These are phyloP conservation scores for Buathra laborator DNA, from an alignment of 2,888 invertebrate species.

Conservation along the genomic window DNA sequence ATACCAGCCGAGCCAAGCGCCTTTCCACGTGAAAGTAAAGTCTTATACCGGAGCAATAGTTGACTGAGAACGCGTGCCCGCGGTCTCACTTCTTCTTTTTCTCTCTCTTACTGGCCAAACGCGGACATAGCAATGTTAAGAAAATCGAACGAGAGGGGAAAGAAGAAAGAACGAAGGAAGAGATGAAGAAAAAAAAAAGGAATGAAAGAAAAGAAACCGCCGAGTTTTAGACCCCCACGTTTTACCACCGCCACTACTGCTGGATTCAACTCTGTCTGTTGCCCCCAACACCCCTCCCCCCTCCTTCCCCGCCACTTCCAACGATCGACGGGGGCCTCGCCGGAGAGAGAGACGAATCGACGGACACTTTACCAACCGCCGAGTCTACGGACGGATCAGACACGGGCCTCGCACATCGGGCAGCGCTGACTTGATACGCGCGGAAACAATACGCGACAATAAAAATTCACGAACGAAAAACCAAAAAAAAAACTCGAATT, in stretches of 20 bases:
- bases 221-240: constrained; percentile 70
- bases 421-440: neutral
- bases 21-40: constrained; percentile 72
- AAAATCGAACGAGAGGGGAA: constrained; percentile 28
- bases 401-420: constrained; percentile 29
- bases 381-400: constrained; percentile 72
- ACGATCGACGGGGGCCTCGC: constrained; percentile 24
- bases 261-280: neutral
- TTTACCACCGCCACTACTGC: constrained; percentile 66
- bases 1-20: constrained; percentile 20
- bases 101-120: neutral
- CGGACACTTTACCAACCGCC: constrained; percentile 77
- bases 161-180: constrained; percentile 12
- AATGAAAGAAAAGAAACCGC: constrained; percentile 51
- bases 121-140: constrained; percentile 19
- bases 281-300: constrained; percentile 17
- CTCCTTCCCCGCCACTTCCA: constrained; percentile 5
- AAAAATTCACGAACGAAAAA: neutral
- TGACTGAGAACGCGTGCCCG: constrained; percentile 79
- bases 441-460: constrained; percentile 3
- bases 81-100: constrained; percentile 31
- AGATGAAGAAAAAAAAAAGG: constrained; percentile 17
- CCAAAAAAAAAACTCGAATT: neutral
- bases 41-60: constrained; percentile 70
- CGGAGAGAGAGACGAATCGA: constrained; percentile 65